These are phyloP conservation scores for Decapterus maruadsi DNA, from an alignment of 2,797 vertebrate genomes.

Conservation along the genomic window DNA sequence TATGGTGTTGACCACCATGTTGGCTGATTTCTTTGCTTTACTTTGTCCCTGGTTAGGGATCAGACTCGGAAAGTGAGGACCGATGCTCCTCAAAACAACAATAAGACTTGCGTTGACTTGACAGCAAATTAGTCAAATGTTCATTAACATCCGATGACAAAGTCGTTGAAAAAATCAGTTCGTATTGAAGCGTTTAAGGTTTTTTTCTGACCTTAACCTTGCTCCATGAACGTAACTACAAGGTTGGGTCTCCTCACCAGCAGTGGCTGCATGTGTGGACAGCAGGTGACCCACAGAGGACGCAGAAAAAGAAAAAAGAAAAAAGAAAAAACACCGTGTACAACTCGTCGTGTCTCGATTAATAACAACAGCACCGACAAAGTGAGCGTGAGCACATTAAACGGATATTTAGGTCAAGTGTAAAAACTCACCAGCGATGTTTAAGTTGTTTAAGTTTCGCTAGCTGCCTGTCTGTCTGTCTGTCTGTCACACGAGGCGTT, in stretches of 20 bases:
- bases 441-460: neutral
- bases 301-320: neutral
- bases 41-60: neutral
- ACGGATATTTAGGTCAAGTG: accelerated
- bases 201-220: slow-evolving; percentile 34
- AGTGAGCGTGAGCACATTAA: neutral
- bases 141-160: neutral
- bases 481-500: neutral
- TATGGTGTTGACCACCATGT: slow-evolving; percentile 93
- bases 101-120: neutral
- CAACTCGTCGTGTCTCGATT: neutral
- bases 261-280: slow-evolving; percentile 47
- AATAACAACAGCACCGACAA: neutral
- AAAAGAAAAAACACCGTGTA: no score
- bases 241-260: slow-evolving; percentile 23
- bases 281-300: neutral
- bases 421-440: accelerated
- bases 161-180: neutral
- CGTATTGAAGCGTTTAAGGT: neutral
- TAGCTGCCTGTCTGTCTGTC: no score
- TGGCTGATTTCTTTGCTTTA: neutral
- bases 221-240: slow-evolving; percentile 63
- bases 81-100: neutral
- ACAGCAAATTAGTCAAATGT: slow-evolving; percentile 2
- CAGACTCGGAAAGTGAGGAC: neutral